Evolutionary conservation across 2,888 invertebrate species (phyloP), one percentile per base, ranked within the genome.

Genomic region (Ditula angustiorana): DNA sequence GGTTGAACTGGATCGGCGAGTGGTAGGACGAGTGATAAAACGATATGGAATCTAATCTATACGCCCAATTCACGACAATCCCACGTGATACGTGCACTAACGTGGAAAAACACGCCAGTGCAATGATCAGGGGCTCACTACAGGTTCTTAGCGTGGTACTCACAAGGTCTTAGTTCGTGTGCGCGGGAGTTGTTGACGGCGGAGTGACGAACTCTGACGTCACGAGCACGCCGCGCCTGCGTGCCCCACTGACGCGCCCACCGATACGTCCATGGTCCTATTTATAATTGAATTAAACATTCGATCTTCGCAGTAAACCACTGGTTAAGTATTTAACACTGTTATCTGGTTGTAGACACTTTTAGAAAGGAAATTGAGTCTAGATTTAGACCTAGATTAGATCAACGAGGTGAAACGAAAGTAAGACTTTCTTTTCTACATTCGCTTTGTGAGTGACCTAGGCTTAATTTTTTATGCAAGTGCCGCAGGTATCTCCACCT

Each of bases 151-250:
- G 74, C 70, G 61, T 55, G 59, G 26, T 13, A 4, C 63, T 13
- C 26, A 65, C 75, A 77, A 66, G 70, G 75, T 71, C 44, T 70
- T 58, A 59, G 70, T 57, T 79, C 24, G 75, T 62, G 64, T 61
- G 53, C 13, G 65, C 69, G 70, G 16, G 33, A 56, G 69, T 68
- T 79, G 78, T 81, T 81, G 82, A 70, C n/a, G n/a, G n/a, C n/a
- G n/a, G 66, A 62, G 72, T 90, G 90, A 90, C 90, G 90, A 76
- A 78, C 33, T 73, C 26, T 87, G 87, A 89, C 90, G 90, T 88
- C 86, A 86, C 67, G 86, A 85, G 86, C 87, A 88, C 86, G 85
- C 85, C 74, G 71, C 70, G 69, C 74, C 71, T 71, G 69, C 72
- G 70, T 67, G 44, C 13, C 33, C 37, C 28, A 59, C 57, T 41